Base-by-base conservation (phyloP, 2,797 vertebrate species). In the Iguana delicatissima region DNA sequence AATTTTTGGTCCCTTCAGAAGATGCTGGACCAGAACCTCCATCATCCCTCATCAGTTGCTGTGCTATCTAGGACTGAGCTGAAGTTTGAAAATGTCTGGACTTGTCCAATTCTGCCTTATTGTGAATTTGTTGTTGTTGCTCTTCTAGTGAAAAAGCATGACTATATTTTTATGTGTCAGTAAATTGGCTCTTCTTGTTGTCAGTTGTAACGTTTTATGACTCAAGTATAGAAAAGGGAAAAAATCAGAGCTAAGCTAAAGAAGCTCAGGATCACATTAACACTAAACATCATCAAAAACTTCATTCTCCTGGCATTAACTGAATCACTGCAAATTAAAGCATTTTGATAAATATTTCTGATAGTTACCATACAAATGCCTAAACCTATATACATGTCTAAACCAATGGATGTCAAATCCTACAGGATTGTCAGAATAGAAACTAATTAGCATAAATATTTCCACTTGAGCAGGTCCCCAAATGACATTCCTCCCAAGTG, bases 361-460 rank as follows among this genome's bases (percentile, higher is more conserved):
- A 22, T 38, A 94, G 91, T 77, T 22, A 26, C 86, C 57, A 83
- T 55, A 83, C 83, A 77, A 89, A 83, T 74, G 72, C 5, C 52
- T 77, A 42, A 87, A 42, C 35, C 16, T 67, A 55, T 64, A 67
- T 67, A 87, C 59, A 57, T 91, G 86, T 22, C 59, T 91, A 83
- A 67, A 84, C 46, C 62, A 84, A 57, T 55, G 9, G 59, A 42
- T 79, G 46, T 76, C 38, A 91, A 92, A 87, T 91, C 35, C 38
- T 22, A 62, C 2, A 80, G 86, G 87, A 80, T 50, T 84, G 0
- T 89, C 84, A 92, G 93, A 95, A 93, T 80, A 92, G 64, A 93
- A 94, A 85, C 9, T 76, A 92, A 92, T 91, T 90, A 92, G 8
- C 16, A 26, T 62, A 86, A 62, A 1, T 42, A 62, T 82, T 91